These are phyloP conservation scores for Calidris pygmaea DNA, from an alignment of 2,113 vertebrate genomes.

Conservation along the genomic window DNA sequence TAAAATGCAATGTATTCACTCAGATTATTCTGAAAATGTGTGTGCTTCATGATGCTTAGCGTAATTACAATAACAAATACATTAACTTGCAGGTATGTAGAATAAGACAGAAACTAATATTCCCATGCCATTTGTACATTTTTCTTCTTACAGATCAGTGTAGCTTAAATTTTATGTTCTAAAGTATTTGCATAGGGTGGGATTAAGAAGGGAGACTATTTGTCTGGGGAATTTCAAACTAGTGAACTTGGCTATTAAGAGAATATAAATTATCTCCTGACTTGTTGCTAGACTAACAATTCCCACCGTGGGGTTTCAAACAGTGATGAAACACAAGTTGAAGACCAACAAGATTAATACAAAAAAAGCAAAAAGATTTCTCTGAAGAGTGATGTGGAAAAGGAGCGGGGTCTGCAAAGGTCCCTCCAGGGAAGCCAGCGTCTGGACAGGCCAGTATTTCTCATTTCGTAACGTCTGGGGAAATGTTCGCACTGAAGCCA, in stretches of 20 bases:
- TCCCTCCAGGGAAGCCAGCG: neutral
- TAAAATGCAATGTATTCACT: neutral
- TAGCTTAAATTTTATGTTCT: neutral
- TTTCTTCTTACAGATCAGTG: neutral
- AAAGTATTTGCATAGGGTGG: neutral
- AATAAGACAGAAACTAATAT: neutral
- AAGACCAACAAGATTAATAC: neutral
- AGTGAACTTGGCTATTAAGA: neutral
- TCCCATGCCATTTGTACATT: conserved; percentile 6
- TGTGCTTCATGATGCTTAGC: neutral
- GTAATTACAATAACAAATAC: neutral
- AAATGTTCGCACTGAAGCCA: neutral
- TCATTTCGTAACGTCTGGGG: conserved; percentile 43
- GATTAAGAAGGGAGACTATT: conserved; percentile 24
- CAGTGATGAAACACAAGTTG: neutral
- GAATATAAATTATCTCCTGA: conserved; percentile 29
- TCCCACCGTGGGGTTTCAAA: neutral
- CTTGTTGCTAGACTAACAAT: neutral
- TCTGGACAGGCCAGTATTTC: neutral
- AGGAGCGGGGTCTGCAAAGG: neutral
- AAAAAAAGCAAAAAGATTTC: neutral
- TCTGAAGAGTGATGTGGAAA: neutral
- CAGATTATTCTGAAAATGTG: neutral
- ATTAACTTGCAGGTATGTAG: neutral
- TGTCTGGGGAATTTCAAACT: conserved; percentile 31